phyloP scores from a whole-genome alignment of 2,113 vertebrate species.

The Turdus rufiventris region DNA sequence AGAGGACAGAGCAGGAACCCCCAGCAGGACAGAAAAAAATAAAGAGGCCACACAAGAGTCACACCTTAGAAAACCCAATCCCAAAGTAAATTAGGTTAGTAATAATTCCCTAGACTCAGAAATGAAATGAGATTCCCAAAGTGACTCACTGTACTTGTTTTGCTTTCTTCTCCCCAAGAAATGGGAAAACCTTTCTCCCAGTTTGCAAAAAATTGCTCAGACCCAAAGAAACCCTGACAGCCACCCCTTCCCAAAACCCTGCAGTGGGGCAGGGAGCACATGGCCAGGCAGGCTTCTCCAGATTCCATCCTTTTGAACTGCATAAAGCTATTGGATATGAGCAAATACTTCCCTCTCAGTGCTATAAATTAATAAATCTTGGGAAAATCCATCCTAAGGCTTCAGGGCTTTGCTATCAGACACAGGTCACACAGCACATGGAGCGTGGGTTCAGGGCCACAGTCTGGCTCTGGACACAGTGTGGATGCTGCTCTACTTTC shows the following conservation, averaged over 20 bases:
- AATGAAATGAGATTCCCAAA: background rate
- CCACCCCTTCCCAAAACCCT: background rate
- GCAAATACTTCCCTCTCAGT: background rate
- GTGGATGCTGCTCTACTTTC: background rate
- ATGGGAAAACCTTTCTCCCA: background rate
- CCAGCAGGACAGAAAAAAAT: background rate
- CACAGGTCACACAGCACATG: accelerated
- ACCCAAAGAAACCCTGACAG: background rate
- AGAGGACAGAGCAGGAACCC: background rate
- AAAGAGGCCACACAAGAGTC: background rate
- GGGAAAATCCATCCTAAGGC: background rate
- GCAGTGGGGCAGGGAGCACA: background rate
- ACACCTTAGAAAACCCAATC: background rate
- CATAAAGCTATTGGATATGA: accelerated
- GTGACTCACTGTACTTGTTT: background rate
- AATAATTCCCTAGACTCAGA: background rate
- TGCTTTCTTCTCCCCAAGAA: background rate
- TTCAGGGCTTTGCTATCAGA: background rate
- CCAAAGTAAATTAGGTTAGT: background rate
- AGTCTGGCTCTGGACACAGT: accelerated
- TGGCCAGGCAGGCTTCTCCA: background rate
- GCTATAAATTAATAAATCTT: background rate
- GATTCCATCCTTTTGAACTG: background rate
- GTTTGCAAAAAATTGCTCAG: background rate
- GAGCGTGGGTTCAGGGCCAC: background rate